A percentile compares a stretch with the other conserved stretches of the same genome.
Conservation (phyloP, 2,888 invertebrate genomes). For the Scaptomyza cyrtandrae region DNA sequence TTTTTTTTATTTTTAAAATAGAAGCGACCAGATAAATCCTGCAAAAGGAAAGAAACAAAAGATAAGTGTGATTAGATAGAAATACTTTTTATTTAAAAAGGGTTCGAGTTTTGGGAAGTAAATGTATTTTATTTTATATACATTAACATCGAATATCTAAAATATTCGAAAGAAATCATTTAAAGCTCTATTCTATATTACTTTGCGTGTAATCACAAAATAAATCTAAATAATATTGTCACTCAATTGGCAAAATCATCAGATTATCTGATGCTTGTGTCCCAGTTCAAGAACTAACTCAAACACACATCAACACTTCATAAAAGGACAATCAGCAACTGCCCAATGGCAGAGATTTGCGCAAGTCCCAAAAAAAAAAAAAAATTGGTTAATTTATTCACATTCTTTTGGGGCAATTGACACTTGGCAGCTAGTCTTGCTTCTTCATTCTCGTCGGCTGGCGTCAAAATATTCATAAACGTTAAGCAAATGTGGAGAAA, state of each 20-base stretch:
- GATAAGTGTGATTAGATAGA: conserved; percentile 19
- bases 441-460: conserved; percentile 1
- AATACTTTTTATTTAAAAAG: too few relatives aligned
- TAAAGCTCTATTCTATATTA: neutral
- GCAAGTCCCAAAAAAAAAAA: too few relatives aligned
- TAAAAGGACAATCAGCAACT: conserved; percentile 65
- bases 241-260: conserved; percentile 13
- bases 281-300: conserved; percentile 16
- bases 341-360: conserved; percentile 22
- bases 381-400: conserved; percentile 69
- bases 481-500: conserved; percentile 53
- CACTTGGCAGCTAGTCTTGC: conserved; percentile 58
- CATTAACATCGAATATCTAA: too few relatives aligned
- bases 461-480: conserved; percentile 78
- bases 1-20: conserved; percentile 70
- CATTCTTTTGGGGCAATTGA: conserved; percentile 34
- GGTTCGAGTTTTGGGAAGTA: neutral
- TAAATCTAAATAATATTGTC: neutral
- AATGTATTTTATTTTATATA: too few relatives aligned
- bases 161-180: too few relatives aligned
- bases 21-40: conserved; percentile 83
- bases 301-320: conserved; percentile 63
- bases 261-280: neutral
- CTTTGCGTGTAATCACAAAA: neutral
- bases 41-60: conserved; percentile 43